Conservation (phyloP, 2,797 vertebrate genomes). For the Danio choprae region DNA sequence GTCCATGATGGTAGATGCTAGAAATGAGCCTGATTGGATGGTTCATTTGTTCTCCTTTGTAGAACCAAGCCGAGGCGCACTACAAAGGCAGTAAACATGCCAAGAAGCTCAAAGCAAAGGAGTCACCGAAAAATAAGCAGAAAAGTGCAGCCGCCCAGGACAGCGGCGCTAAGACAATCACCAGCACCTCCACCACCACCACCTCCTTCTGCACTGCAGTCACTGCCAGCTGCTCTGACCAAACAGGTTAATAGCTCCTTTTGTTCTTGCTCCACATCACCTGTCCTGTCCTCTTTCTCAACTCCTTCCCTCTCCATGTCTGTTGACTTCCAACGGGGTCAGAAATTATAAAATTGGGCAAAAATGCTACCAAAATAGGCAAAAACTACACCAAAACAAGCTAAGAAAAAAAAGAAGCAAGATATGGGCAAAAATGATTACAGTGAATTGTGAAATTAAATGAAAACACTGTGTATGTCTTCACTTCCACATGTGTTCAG, state of each 20-base stretch:
- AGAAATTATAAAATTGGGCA: neutral
- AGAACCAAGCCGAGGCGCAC: slow-evolving; percentile 99
- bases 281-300: slow-evolving; percentile 13
- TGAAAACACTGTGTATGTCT: too few relatives aligned
- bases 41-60: slow-evolving; percentile 87
- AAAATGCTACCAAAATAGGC: neutral
- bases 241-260: slow-evolving; percentile 87
- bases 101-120: slow-evolving; percentile 98
- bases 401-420: too few relatives aligned
- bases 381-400: too few relatives aligned
- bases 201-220: slow-evolving; percentile 66
- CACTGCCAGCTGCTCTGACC: slow-evolving; percentile 84
- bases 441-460: too few relatives aligned
- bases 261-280: slow-evolving; percentile 67
- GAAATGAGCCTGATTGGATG: slow-evolving; percentile 80
- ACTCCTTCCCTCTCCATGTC: neutral
- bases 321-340: neutral
- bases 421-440: too few relatives aligned
- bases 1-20: slow-evolving; percentile 70
- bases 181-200: slow-evolving; percentile 62
- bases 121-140: slow-evolving; percentile 91
- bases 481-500: too few relatives aligned
- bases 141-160: slow-evolving; percentile 85
- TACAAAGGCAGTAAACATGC: slow-evolving; percentile 99
- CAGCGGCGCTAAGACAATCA: slow-evolving; percentile 82